Evolutionary conservation across 2,888 invertebrate species (phyloP), one percentile per base, ranked within the genome.

Genomic region (Lasioglossum vierecki): DNA sequence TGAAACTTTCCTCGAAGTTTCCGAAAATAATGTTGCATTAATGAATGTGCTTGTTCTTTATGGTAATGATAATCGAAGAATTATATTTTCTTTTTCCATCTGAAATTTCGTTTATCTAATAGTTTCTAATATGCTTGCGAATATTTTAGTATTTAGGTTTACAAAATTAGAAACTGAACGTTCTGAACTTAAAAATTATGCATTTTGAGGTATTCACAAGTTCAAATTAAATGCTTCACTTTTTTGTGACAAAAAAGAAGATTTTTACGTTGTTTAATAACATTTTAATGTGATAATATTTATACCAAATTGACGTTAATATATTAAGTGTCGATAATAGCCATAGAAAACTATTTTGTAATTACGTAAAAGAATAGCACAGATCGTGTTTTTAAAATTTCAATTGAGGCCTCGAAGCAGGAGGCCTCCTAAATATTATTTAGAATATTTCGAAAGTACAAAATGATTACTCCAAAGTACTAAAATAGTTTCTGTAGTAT

Each of bases 21-120:
- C 13, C 26, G 44, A 83, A 75, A 84, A 83, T 53, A 71, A 49
- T 53, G 79, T 83, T 84, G 83, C 46, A 11, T 4, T 35, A 84
- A 44, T 83, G 70, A 83, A 75, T 30, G 70, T 26, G 75, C 53
- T 78, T 26, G 75, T 71, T 79, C 74, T 83, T 79, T 57, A 44
- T 22, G 22, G 9, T 9, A 68, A 15, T 74, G 53, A 26, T n/a
- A 74, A 82, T 70, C 44, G 26, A 76, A 82, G 63, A 44, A 71
- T 76, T 30, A 15, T 63, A 18, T 66, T 46, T 44, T 46, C 18
- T 53, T 80, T 68, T 76, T 41, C 11, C 18, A 26, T 30, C 68
- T n/a, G 35, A 68, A 76, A 30, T 68, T 18, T 66, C 15, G 22
- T 46, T 76, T 22, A 44, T 22, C 18, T 39, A 22, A 22, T 9